These are phyloP conservation scores for Syngnathus acus DNA, from an alignment of 2,797 vertebrate genomes.

Conservation along the genomic window DNA sequence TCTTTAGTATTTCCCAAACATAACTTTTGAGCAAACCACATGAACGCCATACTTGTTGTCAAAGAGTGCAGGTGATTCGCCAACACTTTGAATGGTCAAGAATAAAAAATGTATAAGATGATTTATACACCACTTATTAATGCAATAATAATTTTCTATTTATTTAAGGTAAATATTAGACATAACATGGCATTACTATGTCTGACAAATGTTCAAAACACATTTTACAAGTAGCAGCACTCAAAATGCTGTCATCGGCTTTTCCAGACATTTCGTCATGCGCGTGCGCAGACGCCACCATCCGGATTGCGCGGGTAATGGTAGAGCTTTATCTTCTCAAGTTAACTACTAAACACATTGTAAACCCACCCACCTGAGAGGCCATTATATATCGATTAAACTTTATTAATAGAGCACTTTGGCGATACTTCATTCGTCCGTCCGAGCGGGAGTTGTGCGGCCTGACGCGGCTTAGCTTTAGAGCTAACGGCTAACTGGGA, in stretches of 20 bases:
- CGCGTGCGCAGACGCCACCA: not conserved
- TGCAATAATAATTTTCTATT: not conserved
- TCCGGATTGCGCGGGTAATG: not conserved
- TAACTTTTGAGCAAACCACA: too few relatives aligned
- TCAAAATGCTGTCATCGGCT: not conserved
- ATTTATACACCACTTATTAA: not conserved
- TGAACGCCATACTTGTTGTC: too few relatives aligned
- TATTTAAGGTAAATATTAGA: not conserved
- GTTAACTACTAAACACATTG: not conserved
- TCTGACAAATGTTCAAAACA: not conserved
- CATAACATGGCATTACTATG: not conserved
- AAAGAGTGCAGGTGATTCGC: too few relatives aligned
- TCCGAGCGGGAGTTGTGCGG: not conserved
- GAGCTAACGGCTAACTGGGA: not conserved
- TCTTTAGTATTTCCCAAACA: not conserved
- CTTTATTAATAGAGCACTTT: not conserved
- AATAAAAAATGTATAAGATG: not conserved
- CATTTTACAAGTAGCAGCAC: not conserved
- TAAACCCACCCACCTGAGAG: not conserved
- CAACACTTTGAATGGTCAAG: too few relatives aligned
- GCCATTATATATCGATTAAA: not conserved
- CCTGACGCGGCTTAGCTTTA: not conserved
- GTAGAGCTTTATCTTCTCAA: too few relatives aligned
- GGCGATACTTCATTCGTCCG: not conserved
- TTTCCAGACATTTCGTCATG: constrained; percentile 5